Evolutionary conservation across 1,140 invertebrate species (phyloP), one percentile per base, ranked within the genome.

Genomic region (Leptinotarsa lineolata): DNA sequence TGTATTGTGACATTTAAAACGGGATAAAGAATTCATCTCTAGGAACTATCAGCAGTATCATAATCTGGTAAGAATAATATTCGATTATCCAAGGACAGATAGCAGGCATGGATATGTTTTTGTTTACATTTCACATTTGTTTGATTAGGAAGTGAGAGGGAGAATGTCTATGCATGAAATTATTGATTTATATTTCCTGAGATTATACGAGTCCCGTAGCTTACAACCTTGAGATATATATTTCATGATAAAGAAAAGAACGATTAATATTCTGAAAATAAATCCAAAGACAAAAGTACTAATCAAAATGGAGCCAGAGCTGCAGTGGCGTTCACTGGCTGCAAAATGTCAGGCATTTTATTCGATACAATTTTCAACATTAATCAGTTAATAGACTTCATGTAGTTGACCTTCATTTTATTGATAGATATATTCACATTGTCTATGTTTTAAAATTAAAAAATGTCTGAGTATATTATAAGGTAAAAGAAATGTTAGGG

Each of bases 91-190:
- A 54, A 54, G 48, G 48, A 54, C 15, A 54, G 48, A 54, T 54
- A 20, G 61, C 20, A 63, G 16, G 20, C 61, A 63, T 63, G 16
- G 61, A 15, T 21, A 63, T 63, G 61, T 63, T 63, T 63, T 63
- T 63, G 61, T 63, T 63, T 63, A 63, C 61, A 63, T 22, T 63
- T 22, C 61, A 63, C 61, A 54, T 39, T 39, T 18, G 48, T 54
- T 54, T 18, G 48, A 54, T 54, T 54, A 54, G 48, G 15, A 54
- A 54, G 48, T 54, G 48, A 54, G 48, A 54, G 48, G 48, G 48
- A 54, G 48, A 54, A 3, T 54, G n/a, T 54, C 48, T 54, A 18
- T 39, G 30, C 30, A 39, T 39, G n/a, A 3, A 54, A n/a, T 54
- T 54, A 54, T 54, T 54, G 48, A n/a, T 54, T 54, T 54, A 54